phyloP scores from a whole-genome alignment of 2,797 vertebrate genomes.

The Manis crassicaudata region DNA sequence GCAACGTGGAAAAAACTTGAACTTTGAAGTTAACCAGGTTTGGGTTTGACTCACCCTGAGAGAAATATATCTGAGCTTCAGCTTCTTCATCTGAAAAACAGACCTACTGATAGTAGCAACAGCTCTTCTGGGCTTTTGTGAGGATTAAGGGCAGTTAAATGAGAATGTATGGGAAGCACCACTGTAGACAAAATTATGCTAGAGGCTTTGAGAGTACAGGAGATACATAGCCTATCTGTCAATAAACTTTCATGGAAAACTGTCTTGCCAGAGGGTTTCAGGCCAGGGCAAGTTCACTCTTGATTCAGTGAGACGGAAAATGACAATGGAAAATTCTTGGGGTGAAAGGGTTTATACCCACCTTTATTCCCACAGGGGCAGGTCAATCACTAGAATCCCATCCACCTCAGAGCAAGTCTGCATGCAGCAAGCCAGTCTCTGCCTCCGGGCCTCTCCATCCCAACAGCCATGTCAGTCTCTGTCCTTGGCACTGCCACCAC shows the following conservation, averaged over 20 bases:
- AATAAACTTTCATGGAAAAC: neutral
- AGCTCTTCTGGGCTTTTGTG: neutral
- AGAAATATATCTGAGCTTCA: neutral
- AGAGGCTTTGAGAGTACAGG: neutral
- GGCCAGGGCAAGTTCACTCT: too few relatives aligned
- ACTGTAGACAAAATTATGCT: neutral
- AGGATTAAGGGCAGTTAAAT: neutral
- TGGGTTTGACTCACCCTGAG: neutral
- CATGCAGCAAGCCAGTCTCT: too few relatives aligned
- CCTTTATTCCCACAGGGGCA: too few relatives aligned
- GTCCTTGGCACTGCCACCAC: too few relatives aligned
- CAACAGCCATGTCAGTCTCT: too few relatives aligned
- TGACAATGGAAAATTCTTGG: too few relatives aligned
- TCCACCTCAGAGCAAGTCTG: too few relatives aligned
- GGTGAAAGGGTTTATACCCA: too few relatives aligned
- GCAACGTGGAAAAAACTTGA: neutral
- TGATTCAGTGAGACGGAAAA: too few relatives aligned
- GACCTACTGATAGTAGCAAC: neutral
- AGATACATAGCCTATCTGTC: neutral
- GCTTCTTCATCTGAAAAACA: slow-evolving; percentile 6
- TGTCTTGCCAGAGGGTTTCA: too few relatives aligned
- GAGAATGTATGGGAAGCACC: neutral
- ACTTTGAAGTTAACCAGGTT: neutral
- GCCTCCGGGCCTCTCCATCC: too few relatives aligned
- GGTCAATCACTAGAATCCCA: too few relatives aligned